Percentiles rank a stretch among this genome's conserved stretches.
phyloP scores from a whole-genome alignment of 2,113 vertebrate genomes.

The Oriolus oriolus region DNA sequence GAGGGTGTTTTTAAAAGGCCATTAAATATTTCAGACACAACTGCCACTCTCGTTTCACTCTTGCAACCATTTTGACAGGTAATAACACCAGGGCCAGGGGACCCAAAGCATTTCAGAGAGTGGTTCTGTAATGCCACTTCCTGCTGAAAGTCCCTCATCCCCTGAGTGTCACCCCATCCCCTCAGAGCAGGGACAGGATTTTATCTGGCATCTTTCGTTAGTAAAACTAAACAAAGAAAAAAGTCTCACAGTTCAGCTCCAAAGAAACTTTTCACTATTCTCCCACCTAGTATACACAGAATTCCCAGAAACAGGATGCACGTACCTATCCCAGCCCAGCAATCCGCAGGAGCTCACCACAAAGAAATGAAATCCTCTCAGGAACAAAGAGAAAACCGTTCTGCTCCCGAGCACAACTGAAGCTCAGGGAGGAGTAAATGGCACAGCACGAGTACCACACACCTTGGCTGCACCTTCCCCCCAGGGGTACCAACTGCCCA shows the following conservation, averaged over 20 bases:
- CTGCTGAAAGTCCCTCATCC: background rate
- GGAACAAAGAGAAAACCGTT: background rate
- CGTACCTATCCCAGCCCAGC: background rate
- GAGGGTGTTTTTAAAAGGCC: background rate
- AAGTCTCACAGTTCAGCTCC: background rate
- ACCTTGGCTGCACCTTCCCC: background rate
- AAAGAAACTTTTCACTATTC: background rate
- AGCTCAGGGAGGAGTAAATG: fast-evolving
- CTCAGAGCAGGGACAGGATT: background rate
- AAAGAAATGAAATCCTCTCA: background rate
- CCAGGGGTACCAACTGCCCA: background rate
- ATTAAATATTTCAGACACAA: background rate
- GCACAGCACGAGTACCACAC: fast-evolving
- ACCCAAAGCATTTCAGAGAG: background rate
- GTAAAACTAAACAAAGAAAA: background rate
- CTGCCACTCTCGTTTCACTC: background rate
- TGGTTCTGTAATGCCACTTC: background rate
- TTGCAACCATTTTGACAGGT: background rate
- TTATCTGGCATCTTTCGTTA: background rate
- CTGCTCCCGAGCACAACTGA: background rate
- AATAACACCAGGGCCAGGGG: background rate
- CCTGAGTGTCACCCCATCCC: background rate
- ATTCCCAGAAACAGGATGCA: background rate
- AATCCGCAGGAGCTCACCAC: background rate
- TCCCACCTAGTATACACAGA: background rate